A percentile compares a stretch with the other conserved stretches of the same genome.
Evolutionary conservation across 1,140 invertebrate genomes (phyloP).

Genomic region (Riptortus pedestris): DNA sequence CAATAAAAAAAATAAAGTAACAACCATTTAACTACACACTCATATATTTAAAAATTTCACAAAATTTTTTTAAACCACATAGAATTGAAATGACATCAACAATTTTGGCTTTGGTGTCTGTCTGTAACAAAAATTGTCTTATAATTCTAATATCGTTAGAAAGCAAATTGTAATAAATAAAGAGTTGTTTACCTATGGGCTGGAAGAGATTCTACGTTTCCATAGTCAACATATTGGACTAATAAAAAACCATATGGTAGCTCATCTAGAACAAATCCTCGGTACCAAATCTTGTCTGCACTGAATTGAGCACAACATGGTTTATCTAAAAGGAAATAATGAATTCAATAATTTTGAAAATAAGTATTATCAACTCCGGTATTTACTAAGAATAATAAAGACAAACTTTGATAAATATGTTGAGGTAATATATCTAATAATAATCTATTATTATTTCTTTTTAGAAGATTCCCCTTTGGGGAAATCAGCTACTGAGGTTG

Average conservation of each 20-base stretch:
- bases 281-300: conserved; percentile 40
- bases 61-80: not conserved
- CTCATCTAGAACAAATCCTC: conserved; percentile 43
- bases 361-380: conserved; percentile 31
- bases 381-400: too few species aligned
- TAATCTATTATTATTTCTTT: too few species aligned
- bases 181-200: conserved; percentile 22
- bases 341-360: conserved; percentile 28
- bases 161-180: not conserved
- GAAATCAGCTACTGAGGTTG: too few species aligned
- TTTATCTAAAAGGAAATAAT: conserved; percentile 32
- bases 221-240: conserved; percentile 44
- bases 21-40: not conserved
- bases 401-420: too few species aligned
- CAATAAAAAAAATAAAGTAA: not conserved
- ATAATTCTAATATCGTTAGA: not conserved
- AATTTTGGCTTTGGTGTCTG: too few species aligned
- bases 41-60: not conserved
- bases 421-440: too few species aligned
- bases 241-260: conserved; percentile 30
- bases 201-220: conserved; percentile 39
- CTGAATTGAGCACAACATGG: conserved; percentile 35
- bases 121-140: too few species aligned
- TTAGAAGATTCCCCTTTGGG: too few species aligned
- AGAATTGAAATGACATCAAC: not conserved